These are phyloP conservation scores for Tetramorium bicarinatum DNA, from an alignment of 2,888 invertebrate species.

Conservation along the genomic window DNA sequence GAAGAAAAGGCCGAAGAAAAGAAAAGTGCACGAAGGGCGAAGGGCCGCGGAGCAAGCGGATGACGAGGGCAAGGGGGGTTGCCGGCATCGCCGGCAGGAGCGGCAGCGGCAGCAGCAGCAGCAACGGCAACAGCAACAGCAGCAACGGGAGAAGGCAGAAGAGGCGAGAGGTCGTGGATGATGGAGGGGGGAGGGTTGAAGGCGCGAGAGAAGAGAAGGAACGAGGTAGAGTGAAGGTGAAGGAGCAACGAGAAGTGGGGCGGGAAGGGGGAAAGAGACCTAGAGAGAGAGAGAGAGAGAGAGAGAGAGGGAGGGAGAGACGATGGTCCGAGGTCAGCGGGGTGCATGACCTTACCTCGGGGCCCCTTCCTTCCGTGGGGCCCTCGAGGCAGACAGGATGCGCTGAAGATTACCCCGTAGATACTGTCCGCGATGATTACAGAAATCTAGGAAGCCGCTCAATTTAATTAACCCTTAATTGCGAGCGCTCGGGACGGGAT, in stretches of 20 bases:
- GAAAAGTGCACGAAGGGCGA: constrained; percentile 41
- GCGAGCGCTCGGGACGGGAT: constrained; percentile 71
- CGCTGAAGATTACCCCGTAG: constrained; percentile 84
- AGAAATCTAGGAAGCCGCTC: constrained; percentile 85
- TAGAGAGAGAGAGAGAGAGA: constrained; percentile 74
- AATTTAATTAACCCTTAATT: constrained; percentile 84
- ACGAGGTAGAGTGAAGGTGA: constrained; percentile 42
- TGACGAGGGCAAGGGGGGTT: constrained; percentile 39
- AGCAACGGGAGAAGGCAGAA: constrained; percentile 41
- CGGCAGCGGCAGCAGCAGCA: constrained; percentile 41
- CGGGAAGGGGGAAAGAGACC: constrained; percentile 58
- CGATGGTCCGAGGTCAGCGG: constrained; percentile 86
- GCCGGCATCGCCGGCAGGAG: constrained; percentile 26
- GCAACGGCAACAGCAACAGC: constrained; percentile 35
- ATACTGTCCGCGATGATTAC: constrained; percentile 85
- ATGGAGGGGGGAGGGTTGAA: constrained; percentile 54
- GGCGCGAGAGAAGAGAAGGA: constrained; percentile 61
- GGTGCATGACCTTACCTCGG: constrained; percentile 86
- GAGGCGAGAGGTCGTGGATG: constrained; percentile 41
- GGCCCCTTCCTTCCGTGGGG: constrained; percentile 85
- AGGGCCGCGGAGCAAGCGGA: constrained; percentile 16
- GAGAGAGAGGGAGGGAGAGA: constrained; percentile 75
- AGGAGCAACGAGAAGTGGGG: constrained; percentile 33
- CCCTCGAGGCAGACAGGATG: constrained; percentile 83
- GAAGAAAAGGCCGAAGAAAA: constrained; percentile 37